Evolutionary conservation across 2,888 invertebrate species (phyloP).

Genomic region (Plutella xylostella): DNA sequence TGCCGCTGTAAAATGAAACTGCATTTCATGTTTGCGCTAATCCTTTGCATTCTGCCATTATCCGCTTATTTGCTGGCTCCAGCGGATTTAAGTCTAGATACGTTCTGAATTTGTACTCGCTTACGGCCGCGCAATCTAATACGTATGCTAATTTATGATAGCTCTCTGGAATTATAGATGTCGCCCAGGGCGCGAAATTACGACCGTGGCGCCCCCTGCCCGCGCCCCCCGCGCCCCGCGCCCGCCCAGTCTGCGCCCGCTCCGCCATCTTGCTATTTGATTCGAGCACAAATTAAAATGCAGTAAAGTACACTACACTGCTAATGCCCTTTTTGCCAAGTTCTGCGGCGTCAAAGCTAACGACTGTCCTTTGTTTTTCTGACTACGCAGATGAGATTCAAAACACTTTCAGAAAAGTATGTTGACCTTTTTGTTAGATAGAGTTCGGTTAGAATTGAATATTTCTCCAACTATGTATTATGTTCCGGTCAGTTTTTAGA

Average conservation of each 20-base stretch:
- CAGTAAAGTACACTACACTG: constrained; percentile 19
- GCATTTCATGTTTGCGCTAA: too few species aligned
- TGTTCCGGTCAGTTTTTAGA: too few species aligned
- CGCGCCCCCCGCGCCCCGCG: constrained; percentile 22
- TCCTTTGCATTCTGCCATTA: constrained; percentile 19
- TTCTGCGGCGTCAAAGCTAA: constrained; percentile 16
- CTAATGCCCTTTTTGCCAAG: constrained; percentile 28
- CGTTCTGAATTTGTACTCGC: constrained; percentile 40
- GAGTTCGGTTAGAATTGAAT: too few species aligned
- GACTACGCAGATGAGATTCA: too few species aligned
- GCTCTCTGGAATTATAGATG: constrained; percentile 62
- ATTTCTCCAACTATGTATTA: too few species aligned
- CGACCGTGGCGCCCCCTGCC: constrained; percentile 30
- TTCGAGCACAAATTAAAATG: constrained; percentile 43
- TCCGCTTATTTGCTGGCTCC: constrained; percentile 28
- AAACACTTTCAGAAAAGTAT: too few species aligned
- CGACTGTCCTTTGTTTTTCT: constrained; percentile 11
- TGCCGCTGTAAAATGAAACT: too few species aligned
- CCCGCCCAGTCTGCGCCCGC: constrained; percentile 19
- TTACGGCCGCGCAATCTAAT: constrained; percentile 47
- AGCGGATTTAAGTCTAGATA: constrained; percentile 11
- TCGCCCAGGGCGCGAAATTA: constrained; percentile 54
- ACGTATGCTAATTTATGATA: constrained; percentile 66
- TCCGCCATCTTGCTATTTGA: constrained; percentile 56
- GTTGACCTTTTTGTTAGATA: too few species aligned